These are phyloP conservation scores for Gerris lacustris DNA, from an alignment of 2,888 invertebrate species.

Conservation along the genomic window DNA sequence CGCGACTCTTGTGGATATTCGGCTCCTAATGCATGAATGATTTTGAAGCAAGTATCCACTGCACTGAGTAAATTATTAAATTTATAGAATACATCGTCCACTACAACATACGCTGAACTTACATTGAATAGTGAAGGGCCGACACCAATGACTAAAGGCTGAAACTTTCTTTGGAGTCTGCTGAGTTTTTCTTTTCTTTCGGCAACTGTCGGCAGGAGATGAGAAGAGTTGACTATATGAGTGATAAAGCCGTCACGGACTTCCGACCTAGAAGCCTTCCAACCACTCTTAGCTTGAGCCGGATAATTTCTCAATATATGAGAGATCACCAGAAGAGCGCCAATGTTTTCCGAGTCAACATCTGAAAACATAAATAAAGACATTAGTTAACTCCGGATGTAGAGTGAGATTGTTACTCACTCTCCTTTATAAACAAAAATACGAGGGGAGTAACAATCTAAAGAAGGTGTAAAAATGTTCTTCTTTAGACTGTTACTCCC, in stretches of 20 bases:
- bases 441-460: too few species aligned
- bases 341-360: too few species aligned
- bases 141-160: background rate
- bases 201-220: background rate
- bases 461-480: too few species aligned
- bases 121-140: background rate
- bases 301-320: background rate
- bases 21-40: conserved; percentile 25
- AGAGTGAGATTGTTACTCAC: too few species aligned
- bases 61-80: conserved; percentile 15
- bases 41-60: conserved; percentile 27
- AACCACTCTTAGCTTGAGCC: background rate
- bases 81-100: conserved; percentile 9
- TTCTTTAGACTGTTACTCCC: too few species aligned
- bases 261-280: background rate
- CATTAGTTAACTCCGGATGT: too few species aligned
- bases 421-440: too few species aligned
- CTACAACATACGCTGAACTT: background rate
- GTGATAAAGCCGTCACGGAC: background rate
- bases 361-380: too few species aligned
- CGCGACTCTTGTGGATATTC: conserved; percentile 23
- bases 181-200: background rate
- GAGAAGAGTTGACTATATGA: background rate
- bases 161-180: background rate
- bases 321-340: too few species aligned